These are phyloP conservation scores for Drosophila chauvacae DNA, from an alignment of 1,140 invertebrate species.

Conservation along the genomic window DNA sequence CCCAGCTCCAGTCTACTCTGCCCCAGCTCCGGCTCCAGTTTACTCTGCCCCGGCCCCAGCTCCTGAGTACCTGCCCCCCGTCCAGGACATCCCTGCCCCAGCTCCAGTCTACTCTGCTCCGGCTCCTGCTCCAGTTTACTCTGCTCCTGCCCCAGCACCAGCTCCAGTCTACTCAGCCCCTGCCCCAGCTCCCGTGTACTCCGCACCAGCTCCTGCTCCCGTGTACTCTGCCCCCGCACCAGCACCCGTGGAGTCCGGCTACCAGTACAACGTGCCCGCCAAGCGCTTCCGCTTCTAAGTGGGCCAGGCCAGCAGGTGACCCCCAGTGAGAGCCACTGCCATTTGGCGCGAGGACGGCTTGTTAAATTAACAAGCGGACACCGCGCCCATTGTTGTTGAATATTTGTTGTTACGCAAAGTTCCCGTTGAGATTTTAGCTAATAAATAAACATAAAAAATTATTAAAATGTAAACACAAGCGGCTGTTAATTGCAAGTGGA, in stretches of 20 bases:
- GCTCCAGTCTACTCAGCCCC: constrained; percentile 36
- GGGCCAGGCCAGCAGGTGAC: constrained; percentile 9
- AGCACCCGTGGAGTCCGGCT: constrained; percentile 55
- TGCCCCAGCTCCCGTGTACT: constrained; percentile 45
- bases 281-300: constrained; percentile 79
- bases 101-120: constrained; percentile 35
- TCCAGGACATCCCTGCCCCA: constrained; percentile 33
- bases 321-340: constrained; percentile 14
- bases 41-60: constrained; percentile 48
- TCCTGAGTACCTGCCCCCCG: constrained; percentile 56
- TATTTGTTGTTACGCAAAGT: constrained; percentile 80
- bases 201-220: constrained; percentile 39
- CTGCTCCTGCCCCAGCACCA: constrained; percentile 38
- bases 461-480: constrained; percentile 51
- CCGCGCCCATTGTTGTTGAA: constrained; percentile 66
- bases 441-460: constrained; percentile 67
- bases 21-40: constrained; percentile 39
- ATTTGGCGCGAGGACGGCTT: constrained; percentile 36
- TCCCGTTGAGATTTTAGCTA: constrained; percentile 78
- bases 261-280: constrained; percentile 76
- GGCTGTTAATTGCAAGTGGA: constrained; percentile 27
- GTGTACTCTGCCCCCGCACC: constrained; percentile 40
- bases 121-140: constrained; percentile 33
- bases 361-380: constrained; percentile 71
- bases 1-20: constrained; percentile 45